A percentile compares a stretch with the other conserved stretches of the same genome.
Conservation (phyloP, 2,888 invertebrate species). For the Synanthedon formicaeformis region DNA sequence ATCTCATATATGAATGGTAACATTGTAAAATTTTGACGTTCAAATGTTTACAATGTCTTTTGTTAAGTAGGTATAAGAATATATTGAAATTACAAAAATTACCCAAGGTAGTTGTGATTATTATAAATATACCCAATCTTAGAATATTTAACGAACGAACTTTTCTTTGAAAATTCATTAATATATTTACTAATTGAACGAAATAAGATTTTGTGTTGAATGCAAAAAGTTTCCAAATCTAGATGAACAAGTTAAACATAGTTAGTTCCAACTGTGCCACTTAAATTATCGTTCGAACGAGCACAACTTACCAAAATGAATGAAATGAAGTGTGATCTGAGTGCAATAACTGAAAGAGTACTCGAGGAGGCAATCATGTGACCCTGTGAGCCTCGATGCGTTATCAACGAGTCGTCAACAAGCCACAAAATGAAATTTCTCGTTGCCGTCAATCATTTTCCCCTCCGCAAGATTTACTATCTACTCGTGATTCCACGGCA, state of each 20-base stretch:
- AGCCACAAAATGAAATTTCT: slow-evolving; percentile 69
- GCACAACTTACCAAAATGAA: slow-evolving; percentile 31
- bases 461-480: slow-evolving; percentile 27
- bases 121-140: no score
- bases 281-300: slow-evolving; percentile 31
- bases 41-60: no score
- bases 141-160: no score
- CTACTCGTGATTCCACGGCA: neutral
- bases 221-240: neutral
- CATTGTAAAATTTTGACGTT: no score
- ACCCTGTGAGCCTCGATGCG: slow-evolving; percentile 30
- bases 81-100: no score
- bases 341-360: slow-evolving; percentile 43
- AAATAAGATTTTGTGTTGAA: neutral
- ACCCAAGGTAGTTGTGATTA: no score
- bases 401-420: slow-evolving; percentile 55
- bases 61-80: no score
- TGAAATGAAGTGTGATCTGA: slow-evolving; percentile 51
- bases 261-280: slow-evolving; percentile 14
- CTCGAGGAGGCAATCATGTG: slow-evolving; percentile 48
- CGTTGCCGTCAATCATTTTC: slow-evolving; percentile 66
- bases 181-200: no score
- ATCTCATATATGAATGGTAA: neutral
- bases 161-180: no score
- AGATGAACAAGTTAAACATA: neutral